Conservation (phyloP, 2,888 invertebrate species). For the Drosophila infuscata region DNA sequence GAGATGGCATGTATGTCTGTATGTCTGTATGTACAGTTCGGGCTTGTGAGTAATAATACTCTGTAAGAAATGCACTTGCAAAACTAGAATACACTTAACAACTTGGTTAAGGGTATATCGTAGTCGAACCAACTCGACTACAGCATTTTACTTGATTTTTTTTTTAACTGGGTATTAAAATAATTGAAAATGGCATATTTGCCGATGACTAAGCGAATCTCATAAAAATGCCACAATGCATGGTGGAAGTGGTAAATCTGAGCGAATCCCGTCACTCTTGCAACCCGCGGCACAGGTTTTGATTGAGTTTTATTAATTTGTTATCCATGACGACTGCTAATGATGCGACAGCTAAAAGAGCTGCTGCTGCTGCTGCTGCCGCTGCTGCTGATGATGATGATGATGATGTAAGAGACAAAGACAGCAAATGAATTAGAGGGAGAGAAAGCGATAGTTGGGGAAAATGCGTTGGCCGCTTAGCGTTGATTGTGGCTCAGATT, state of each 20-base stretch:
- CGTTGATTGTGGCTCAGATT: slow-evolving; percentile 49
- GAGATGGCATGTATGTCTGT: no score
- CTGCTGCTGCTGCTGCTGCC: slow-evolving; percentile 15
- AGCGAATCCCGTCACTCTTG: background rate
- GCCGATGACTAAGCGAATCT: slow-evolving; percentile 15
- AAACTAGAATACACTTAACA: no score
- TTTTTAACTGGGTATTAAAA: slow-evolving; percentile 20
- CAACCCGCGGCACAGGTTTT: slow-evolving; percentile 19
- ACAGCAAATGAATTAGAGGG: background rate
- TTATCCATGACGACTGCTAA: slow-evolving; percentile 56
- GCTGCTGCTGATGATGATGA: slow-evolving; percentile 23
- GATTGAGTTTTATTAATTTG: slow-evolving; percentile 78
- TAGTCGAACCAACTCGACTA: no score
- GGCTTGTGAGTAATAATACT: no score
- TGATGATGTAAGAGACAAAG: slow-evolving; percentile 9
- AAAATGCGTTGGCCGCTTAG: slow-evolving; percentile 36
- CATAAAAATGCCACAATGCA: slow-evolving; percentile 5
- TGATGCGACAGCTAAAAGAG: slow-evolving; percentile 39
- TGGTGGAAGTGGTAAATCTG: slow-evolving; percentile 21
- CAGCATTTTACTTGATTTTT: no score
- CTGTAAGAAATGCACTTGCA: no score
- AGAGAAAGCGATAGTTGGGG: slow-evolving; percentile 29
- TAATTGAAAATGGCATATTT: slow-evolving; percentile 22
- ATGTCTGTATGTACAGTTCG: no score
- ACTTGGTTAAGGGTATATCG: no score